Base-by-base conservation (phyloP, 2,797 vertebrate species). In the Sebastes iracundus region DNA sequence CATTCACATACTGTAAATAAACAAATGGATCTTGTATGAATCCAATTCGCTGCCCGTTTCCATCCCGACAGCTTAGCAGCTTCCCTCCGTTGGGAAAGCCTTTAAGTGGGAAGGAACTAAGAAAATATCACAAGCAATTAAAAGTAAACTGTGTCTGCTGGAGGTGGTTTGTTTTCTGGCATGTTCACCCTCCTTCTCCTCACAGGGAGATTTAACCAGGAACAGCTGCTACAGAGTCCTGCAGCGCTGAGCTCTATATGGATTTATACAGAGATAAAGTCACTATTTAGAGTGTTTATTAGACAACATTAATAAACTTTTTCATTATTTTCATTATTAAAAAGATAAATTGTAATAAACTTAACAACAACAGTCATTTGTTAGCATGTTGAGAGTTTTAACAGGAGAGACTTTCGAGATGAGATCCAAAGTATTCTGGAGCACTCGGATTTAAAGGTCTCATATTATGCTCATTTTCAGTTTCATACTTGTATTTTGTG, bases 161-260 rank as follows among this genome's bases (percentile, higher is more conserved):
- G 73, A 87, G 85, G 35, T 60, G n/a, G 25, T 87, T 82, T 78
- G 72, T 80, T 82, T 73, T 75, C 74, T 86, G 89, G 85, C 85
- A 18, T 69, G 62, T 53, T 1, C 55, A 67, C 65, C 28, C 28
- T 74, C 35, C 25, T 64, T 38, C 62, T 79, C 42, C 84, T 77
- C 88, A 80, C 65, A 53, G 68, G 30, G 77, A 74, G 81, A 70
- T 74, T 75, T 79, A 88, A 93, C 74, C 72, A 58, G 49, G 79
- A 90, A 52, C 91, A 92, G 85, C 77, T 85, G 88, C 16, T 25
- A 2, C 13, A 38, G 23, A 58, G 73, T 32, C 4, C 55, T 27
- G 32, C 49, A 32, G 66, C 22, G 2, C 35, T 3, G 20, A 2
- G 25, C 49, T 73, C 64, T 20, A 27, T 9, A 32, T 7, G 63